Base-by-base conservation (phyloP, 2,113 vertebrate genomes). In the Campylorhamphus procurvoides region DNA sequence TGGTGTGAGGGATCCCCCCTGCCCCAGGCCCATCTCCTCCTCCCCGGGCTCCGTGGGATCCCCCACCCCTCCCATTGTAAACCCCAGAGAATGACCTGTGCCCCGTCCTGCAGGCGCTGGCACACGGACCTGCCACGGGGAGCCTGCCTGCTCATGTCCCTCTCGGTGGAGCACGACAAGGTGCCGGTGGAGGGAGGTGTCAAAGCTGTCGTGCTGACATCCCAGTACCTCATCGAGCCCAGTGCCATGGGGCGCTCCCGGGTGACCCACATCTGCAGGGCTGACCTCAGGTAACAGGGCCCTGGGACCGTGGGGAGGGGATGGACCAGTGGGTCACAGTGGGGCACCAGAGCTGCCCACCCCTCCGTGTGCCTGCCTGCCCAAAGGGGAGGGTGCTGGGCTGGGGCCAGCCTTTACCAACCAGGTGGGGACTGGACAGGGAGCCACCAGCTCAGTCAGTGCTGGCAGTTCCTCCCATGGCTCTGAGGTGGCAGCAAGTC, bases 161-260 rank as follows among this genome's bases (percentile, higher is more conserved):
- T 98, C 15, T 99, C 98, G 3, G 96, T 99, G 96, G 98, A 98
- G 39, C 98, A 98, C 4, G 97, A 98, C 75, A 98, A 98, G 46
- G 78, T 97, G 52, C 98, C 96, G 0, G 85, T 84, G 77, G 98
- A 99, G 80, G 98, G 97, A 4, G 98, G 98, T 0, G 98, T 99
- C 59, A 96, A 98, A 60, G 98, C 98, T 2, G 59, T 98, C 23
- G 94, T 99, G 81, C 94, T 99, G 74, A 98, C 97, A 2, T 98
- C 98, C 39, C 98, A 98, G 94, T 98, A 98, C 91, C 97, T 98
- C 63, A 98, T 99, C 9, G 99, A 99, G 87, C 98, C 98, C 14
- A 95, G 98, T 0, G 94, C 98, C 84, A 84, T 96, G 92, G 98
- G 98, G 15, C 98, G 97, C 80, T 98, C 98, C 50, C 96, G 94